phyloP scores from a whole-genome alignment of 2,113 vertebrate species.

The Pituophis catenifer region DNA sequence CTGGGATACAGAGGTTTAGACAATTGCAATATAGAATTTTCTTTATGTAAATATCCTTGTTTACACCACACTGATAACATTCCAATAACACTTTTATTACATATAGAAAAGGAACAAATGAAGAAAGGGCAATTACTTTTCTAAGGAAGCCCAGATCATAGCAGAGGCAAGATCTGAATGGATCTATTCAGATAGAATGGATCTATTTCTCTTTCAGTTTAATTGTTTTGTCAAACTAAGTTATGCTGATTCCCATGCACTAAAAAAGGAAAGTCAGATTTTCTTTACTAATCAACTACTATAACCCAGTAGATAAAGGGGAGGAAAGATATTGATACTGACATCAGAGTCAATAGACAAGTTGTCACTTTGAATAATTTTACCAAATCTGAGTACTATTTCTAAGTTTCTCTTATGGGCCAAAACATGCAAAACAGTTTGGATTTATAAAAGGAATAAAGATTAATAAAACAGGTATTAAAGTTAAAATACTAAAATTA shows the following conservation, averaged over 20 bases:
- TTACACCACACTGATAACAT: neutral
- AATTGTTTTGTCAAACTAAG: neutral
- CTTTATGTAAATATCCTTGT: neutral
- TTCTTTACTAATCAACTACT: neutral
- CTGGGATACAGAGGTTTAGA: neutral
- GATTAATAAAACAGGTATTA: neutral
- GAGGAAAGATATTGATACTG: neutral
- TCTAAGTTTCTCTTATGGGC: neutral
- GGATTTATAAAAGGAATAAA: neutral
- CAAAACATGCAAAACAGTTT: neutral
- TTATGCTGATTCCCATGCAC: no score
- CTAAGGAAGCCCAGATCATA: neutral
- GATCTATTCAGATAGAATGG: neutral
- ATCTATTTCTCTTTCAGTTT: neutral
- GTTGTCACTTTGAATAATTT: no score
- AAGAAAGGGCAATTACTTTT: neutral
- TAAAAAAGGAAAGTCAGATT: neutral
- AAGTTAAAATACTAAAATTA: neutral
- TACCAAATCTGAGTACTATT: neutral
- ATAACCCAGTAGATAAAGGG: neutral
- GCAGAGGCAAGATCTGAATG: neutral
- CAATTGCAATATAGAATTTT: neutral
- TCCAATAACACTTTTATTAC: neutral
- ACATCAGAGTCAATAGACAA: neutral
- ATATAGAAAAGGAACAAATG: neutral